A percentile compares a stretch with the other conserved stretches of the same genome.
Conservation (phyloP, 2,888 invertebrate genomes). For the Leptinotarsa haldemani region DNA sequence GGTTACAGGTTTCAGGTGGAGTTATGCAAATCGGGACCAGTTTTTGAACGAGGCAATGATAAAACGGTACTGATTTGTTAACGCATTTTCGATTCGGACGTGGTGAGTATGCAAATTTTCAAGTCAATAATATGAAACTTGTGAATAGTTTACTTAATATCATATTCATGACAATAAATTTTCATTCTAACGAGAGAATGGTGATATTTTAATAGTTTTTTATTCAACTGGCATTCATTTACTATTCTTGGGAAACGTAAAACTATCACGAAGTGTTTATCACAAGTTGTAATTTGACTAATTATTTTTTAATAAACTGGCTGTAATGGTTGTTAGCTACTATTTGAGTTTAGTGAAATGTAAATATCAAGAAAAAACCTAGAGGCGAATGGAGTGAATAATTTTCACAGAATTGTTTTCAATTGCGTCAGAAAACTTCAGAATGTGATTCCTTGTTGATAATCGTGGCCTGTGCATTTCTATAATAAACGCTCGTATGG, state of each 20-base stretch:
- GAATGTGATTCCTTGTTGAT: no score
- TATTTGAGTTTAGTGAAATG: no score
- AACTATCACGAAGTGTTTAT: constrained; percentile 4
- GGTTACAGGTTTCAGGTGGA: constrained; percentile 22
- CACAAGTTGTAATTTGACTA: neutral
- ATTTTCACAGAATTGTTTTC: no score
- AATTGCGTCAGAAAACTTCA: no score
- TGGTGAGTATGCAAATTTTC: constrained; percentile 7
- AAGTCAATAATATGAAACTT: constrained; percentile 10
- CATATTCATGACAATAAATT: neutral
- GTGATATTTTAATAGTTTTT: neutral
- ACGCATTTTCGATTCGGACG: constrained; percentile 1
- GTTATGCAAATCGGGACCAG: constrained; percentile 24
- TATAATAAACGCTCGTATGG: no score
- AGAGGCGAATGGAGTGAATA: no score
- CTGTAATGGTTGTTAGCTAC: neutral
- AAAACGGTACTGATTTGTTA: neutral
- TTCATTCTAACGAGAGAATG: neutral
- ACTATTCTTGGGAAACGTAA: neutral
- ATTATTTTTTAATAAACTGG: neutral
- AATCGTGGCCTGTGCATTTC: no score
- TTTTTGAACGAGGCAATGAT: constrained; percentile 21
- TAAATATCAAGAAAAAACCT: no score
- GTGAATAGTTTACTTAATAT: neutral
- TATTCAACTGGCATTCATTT: neutral